Conservation (phyloP, 2,797 vertebrate genomes). For the Malurus splendens region DNA sequence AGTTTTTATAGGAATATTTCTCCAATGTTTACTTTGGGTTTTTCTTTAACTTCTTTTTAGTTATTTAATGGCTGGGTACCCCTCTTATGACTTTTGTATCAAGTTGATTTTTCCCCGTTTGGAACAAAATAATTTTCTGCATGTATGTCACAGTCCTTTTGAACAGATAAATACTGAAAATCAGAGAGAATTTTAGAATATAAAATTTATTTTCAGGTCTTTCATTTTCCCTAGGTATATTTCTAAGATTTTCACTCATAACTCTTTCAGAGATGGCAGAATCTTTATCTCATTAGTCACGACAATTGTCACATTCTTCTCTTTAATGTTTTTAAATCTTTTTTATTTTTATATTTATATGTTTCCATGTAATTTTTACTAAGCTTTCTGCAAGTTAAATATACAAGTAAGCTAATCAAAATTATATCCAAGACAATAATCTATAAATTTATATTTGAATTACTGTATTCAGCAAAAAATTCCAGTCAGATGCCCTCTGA, state of each 20-base stretch:
- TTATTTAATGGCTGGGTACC: not conserved
- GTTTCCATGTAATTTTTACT: not conserved
- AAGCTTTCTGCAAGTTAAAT: not conserved
- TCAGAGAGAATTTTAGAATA: not conserved
- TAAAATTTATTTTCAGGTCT: not conserved
- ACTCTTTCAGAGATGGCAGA: not conserved
- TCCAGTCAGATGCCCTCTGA: not conserved
- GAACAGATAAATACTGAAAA: not conserved
- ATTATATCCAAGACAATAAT: not conserved
- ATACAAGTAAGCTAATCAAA: not conserved
- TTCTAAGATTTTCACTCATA: not conserved
- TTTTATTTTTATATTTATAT: too few relatives aligned
- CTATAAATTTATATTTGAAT: not conserved
- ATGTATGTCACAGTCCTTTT: not conserved
- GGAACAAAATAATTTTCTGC: not conserved
- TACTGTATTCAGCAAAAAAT: not conserved
- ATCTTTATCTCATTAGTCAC: not conserved
- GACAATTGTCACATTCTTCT: not conserved
- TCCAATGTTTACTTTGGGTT: not conserved
- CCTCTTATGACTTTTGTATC: not conserved
- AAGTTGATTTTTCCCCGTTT: not conserved
- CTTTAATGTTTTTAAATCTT: not conserved
- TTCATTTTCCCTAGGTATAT: not conserved
- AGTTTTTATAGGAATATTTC: not conserved
- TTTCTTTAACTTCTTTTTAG: not conserved